phyloP scores from a whole-genome alignment of 2,888 invertebrate species.

The Hoplodrina ambigua region DNA sequence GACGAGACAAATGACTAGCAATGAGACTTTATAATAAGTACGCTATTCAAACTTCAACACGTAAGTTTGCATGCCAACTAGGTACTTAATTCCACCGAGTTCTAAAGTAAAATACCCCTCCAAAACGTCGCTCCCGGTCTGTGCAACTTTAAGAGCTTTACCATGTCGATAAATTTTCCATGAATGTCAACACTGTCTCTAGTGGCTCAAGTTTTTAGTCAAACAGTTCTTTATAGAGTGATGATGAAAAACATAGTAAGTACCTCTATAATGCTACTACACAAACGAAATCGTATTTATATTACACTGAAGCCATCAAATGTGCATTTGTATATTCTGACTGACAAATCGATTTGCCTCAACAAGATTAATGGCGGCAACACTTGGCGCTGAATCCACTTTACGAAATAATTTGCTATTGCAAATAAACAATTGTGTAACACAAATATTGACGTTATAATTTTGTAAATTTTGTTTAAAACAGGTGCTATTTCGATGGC shows the following conservation, averaged over 20 bases:
- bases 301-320: slow-evolving; percentile 46
- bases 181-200: slow-evolving; percentile 60
- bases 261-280: slow-evolving; percentile 11
- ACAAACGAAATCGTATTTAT: slow-evolving; percentile 25
- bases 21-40: slow-evolving; percentile 35
- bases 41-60: slow-evolving; percentile 33
- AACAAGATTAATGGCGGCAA: slow-evolving; percentile 70
- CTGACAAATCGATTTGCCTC: slow-evolving; percentile 68
- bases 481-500: slow-evolving; percentile 96
- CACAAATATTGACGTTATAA: slow-evolving; percentile 39
- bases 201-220: slow-evolving; percentile 41
- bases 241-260: slow-evolving; percentile 18
- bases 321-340: slow-evolving; percentile 64
- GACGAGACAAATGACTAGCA: slow-evolving; percentile 29
- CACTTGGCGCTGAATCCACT: slow-evolving; percentile 69
- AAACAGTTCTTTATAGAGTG: slow-evolving; percentile 23
- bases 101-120: slow-evolving; percentile 48
- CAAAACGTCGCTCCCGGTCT: slow-evolving; percentile 50
- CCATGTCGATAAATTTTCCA: slow-evolving; percentile 72
- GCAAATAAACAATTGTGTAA: slow-evolving; percentile 51
- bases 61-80: slow-evolving; percentile 56
- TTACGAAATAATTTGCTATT: slow-evolving; percentile 59
- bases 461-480: slow-evolving; percentile 36
- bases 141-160: slow-evolving; percentile 67
- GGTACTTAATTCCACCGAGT: slow-evolving; percentile 38